These are phyloP conservation scores for Drosophila pruinosa DNA, from an alignment of 1,140 invertebrate species.

Conservation along the genomic window DNA sequence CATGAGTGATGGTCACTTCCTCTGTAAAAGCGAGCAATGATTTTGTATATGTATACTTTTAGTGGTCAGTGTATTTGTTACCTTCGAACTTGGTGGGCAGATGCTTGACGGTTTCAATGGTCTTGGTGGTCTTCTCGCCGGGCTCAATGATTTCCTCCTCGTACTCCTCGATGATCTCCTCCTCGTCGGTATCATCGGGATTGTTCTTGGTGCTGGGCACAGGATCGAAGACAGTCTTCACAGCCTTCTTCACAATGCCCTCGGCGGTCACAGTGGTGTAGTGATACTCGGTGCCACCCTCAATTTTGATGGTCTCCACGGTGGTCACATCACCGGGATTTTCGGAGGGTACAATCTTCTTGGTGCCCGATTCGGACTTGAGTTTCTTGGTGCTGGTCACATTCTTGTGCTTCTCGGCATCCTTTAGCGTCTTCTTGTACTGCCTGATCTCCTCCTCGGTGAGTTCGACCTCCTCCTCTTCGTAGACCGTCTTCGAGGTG, in stretches of 20 bases:
- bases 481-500: conserved; percentile 81
- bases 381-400: conserved; percentile 77
- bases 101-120: conserved; percentile 76
- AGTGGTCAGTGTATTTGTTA: conserved; percentile 22
- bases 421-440: conserved; percentile 80
- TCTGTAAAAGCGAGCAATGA: conserved; percentile 39
- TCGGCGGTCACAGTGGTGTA: conserved; percentile 79
- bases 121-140: conserved; percentile 75
- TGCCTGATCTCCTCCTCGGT: conserved; percentile 79
- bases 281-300: conserved; percentile 79
- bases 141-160: conserved; percentile 82
- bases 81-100: conserved; percentile 77
- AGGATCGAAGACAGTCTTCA: conserved; percentile 78
- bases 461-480: conserved; percentile 77
- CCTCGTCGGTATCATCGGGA: conserved; percentile 75
- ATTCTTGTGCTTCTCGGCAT: conserved; percentile 82
- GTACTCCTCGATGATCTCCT: conserved; percentile 81
- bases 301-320: conserved; percentile 80
- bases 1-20: conserved; percentile 78
- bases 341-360: conserved; percentile 80
- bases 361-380: conserved; percentile 78
- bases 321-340: conserved; percentile 81
- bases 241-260: conserved; percentile 81
- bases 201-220: conserved; percentile 63
- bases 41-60: not conserved